These are phyloP conservation scores for Lithobates pipiens DNA, from an alignment of 2,797 vertebrate species.

Conservation along the genomic window DNA sequence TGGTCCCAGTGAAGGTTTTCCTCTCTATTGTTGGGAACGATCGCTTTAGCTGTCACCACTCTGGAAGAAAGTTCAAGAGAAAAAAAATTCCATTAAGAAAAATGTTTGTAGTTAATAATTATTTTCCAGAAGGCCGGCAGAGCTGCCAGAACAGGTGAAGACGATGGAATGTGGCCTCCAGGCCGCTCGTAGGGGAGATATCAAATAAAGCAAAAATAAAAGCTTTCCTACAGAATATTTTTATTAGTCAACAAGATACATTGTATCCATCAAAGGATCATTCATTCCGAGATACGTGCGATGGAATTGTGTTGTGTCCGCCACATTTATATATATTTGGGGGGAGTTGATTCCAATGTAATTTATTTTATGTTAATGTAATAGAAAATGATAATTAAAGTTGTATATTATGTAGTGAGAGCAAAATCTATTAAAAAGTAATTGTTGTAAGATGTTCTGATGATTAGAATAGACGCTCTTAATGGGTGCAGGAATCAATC, in stretches of 20 bases:
- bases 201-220: too few species aligned
- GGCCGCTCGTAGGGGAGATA: too few species aligned
- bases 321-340: slow-evolving; percentile 11
- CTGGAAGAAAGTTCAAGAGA: too few species aligned
- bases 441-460: slow-evolving; percentile 30
- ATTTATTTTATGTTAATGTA: slow-evolving; percentile 32
- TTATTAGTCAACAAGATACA: neutral
- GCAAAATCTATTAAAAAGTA: slow-evolving; percentile 20
- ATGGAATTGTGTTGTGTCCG: neutral
- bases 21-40: too few species aligned
- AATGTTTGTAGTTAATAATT: too few species aligned
- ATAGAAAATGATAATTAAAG: slow-evolving; percentile 28
- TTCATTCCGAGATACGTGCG: neutral
- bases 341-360: neutral
- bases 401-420: slow-evolving; percentile 23
- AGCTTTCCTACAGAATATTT: too few species aligned
- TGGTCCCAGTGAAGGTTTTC: too few species aligned
- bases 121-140: too few species aligned
- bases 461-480: slow-evolving; percentile 32
- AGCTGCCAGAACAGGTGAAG: too few species aligned
- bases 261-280: slow-evolving; percentile 5
- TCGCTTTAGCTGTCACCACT: too few species aligned
- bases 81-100: too few species aligned
- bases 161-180: too few species aligned
- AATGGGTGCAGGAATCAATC: slow-evolving; percentile 30